Evolutionary conservation across 2,797 vertebrate species (phyloP).

Genomic region (Chromis chromis): DNA sequence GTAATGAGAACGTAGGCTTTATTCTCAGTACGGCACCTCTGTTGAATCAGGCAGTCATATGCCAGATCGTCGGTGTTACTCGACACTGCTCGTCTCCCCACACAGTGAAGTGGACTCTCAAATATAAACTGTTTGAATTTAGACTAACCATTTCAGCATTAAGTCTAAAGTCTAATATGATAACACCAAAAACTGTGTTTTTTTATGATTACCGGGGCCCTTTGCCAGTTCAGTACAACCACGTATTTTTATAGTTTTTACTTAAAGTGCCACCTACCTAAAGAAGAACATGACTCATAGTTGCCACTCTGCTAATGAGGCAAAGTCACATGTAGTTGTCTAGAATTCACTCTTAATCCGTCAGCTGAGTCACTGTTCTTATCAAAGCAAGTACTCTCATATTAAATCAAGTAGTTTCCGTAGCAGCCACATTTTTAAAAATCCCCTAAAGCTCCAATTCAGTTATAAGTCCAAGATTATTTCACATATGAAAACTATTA

Average conservation of each 20-base stretch:
- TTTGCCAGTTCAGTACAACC: slow-evolving; percentile 11
- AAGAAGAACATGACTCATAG: slow-evolving; percentile 38
- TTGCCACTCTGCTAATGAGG: slow-evolving; percentile 16
- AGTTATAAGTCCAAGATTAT: slow-evolving; percentile 3
- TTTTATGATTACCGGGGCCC: slow-evolving; percentile 4
- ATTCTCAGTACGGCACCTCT: slow-evolving; percentile 38
- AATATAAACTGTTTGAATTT: slow-evolving; percentile 31
- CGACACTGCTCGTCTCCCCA: slow-evolving; percentile 26
- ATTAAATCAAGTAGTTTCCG: slow-evolving; percentile 18
- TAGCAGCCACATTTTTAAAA: slow-evolving; percentile 12
- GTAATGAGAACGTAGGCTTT: slow-evolving; percentile 61
- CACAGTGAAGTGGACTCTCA: slow-evolving; percentile 40
- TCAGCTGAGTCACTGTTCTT: slow-evolving; percentile 33
- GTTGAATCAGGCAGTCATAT: slow-evolving; percentile 49
- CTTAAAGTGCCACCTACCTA: slow-evolving; percentile 43
- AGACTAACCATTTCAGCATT: background rate
- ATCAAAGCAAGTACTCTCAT: background rate
- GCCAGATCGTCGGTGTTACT: slow-evolving; percentile 44
- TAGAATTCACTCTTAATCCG: slow-evolving; percentile 27
- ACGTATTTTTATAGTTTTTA: slow-evolving; percentile 24
- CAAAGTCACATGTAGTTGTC: slow-evolving; percentile 14
- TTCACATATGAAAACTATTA: background rate
- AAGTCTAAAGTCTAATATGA: slow-evolving; percentile 8
- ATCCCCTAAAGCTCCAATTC: slow-evolving; percentile 1
- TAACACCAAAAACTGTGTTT: background rate